A percentile compares a stretch with the other conserved stretches of the same genome.
phyloP scores from a whole-genome alignment of 2,113 vertebrate genomes.

The Vidua chalybeata region DNA sequence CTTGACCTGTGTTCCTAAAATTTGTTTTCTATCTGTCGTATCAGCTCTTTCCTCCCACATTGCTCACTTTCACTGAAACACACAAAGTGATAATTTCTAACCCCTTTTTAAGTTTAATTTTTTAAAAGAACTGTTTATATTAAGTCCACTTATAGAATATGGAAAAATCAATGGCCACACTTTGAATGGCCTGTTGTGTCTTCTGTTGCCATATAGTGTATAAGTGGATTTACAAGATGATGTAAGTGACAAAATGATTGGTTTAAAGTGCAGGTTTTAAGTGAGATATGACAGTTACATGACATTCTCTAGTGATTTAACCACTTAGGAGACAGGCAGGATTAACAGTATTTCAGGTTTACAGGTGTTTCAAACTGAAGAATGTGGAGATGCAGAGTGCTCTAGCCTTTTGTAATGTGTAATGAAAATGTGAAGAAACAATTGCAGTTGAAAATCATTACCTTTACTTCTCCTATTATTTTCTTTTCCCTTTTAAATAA shows the following conservation, averaged over 20 bases:
- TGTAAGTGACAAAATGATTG: background rate
- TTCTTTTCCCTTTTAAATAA: background rate
- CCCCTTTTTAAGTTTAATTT: background rate
- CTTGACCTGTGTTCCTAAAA: background rate
- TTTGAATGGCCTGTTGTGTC: background rate
- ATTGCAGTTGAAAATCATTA: background rate
- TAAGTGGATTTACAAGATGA: background rate
- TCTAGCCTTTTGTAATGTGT: background rate
- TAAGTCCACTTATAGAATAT: background rate
- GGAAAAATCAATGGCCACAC: background rate
- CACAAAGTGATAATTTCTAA: background rate
- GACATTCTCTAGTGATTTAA: background rate
- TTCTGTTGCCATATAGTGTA: background rate
- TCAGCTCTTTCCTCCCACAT: background rate
- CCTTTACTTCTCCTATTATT: background rate
- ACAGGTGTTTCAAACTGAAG: background rate
- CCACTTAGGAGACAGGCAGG: background rate
- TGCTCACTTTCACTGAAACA: background rate
- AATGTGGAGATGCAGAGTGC: background rate
- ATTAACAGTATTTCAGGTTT: conserved; percentile 4
- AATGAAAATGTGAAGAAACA: background rate
- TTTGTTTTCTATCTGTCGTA: background rate
- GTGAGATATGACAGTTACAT: background rate
- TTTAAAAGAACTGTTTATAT: background rate
- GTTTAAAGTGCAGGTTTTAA: background rate